These are phyloP conservation scores for Andrena bucephala DNA, from an alignment of 2,888 invertebrate genomes.

Conservation along the genomic window DNA sequence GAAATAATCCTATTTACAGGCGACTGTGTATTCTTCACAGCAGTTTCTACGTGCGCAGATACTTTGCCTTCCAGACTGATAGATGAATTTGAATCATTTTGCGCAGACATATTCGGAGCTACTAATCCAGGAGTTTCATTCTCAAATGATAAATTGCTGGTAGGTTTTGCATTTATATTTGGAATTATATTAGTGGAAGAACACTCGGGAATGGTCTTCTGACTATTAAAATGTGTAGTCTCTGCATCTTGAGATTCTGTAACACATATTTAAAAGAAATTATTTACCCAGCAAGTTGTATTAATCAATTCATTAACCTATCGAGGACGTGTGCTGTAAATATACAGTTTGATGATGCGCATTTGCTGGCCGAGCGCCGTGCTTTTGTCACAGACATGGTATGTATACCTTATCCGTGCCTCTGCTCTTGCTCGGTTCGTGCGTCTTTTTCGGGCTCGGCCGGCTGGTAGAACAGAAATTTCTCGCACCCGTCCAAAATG, in stretches of 20 bases:
- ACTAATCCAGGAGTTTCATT: constrained; percentile 71
- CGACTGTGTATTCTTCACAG: constrained; percentile 69
- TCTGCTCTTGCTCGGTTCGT: no score
- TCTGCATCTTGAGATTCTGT: constrained; percentile 84
- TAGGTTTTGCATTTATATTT: constrained; percentile 70
- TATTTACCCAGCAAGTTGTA: background rate
- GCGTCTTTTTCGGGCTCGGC: no score
- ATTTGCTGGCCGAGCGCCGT: no score
- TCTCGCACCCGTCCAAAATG: background rate
- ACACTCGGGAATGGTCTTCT: constrained; percentile 73
- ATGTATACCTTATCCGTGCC: no score
- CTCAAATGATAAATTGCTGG: constrained; percentile 73
- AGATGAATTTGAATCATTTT: constrained; percentile 60
- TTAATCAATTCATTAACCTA: no score
- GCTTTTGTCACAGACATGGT: no score
- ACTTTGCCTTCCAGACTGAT: constrained; percentile 59
- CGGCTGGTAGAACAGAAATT: no score
- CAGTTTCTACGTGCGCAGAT: constrained; percentile 62
- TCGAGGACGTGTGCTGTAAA: no score
- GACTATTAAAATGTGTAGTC: constrained; percentile 76
- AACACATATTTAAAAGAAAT: constrained; percentile 55
- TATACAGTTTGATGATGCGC: no score
- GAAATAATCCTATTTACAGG: constrained; percentile 69
- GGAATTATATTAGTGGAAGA: constrained; percentile 62
- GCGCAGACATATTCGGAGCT: constrained; percentile 48